phyloP scores from a whole-genome alignment of 2,888 invertebrate genomes.

The Eurytoma adleriae region DNA sequence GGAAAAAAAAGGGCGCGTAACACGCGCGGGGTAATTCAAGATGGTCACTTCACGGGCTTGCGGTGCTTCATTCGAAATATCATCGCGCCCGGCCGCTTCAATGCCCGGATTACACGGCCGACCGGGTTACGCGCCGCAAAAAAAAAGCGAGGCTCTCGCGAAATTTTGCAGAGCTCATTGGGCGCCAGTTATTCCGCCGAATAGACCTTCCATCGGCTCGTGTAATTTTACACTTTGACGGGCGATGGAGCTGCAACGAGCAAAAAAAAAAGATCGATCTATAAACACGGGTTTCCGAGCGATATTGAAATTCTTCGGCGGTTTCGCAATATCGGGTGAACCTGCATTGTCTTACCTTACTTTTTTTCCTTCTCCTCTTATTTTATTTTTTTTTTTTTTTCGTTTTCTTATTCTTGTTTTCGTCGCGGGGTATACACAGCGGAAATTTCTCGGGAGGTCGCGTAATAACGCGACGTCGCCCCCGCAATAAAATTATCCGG shows the following conservation, averaged over 20 bases:
- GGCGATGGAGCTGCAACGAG: not conserved
- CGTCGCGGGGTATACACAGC: too few relatives aligned
- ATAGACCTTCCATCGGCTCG: not conserved
- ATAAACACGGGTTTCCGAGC: too few relatives aligned
- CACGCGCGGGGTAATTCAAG: conserved; percentile 22
- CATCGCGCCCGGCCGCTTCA: not conserved
- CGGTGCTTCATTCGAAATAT: conserved; percentile 26
- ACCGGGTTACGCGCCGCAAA: not conserved
- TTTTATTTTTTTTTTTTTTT: too few relatives aligned
- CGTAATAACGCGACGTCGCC: not conserved
- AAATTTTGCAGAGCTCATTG: conserved; percentile 32
- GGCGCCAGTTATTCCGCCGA: conserved; percentile 9
- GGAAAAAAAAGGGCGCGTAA: not conserved
- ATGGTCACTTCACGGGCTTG: conserved; percentile 11
- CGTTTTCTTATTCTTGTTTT: too few relatives aligned
- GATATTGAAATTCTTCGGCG: conserved; percentile 17
- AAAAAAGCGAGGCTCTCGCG: not conserved
- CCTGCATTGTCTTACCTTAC: not conserved
- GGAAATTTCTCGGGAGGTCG: not conserved
- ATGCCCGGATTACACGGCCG: not conserved
- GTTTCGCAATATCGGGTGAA: conserved; percentile 1
- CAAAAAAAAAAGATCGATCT: not conserved
- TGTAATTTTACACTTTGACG: conserved; percentile 30
- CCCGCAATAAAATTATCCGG: not conserved
- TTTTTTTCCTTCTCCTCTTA: too few relatives aligned